A percentile compares a stretch with the other conserved stretches of the same genome.
Conservation (phyloP, 2,113 vertebrate genomes). For the Danionella cerebrum region DNA sequence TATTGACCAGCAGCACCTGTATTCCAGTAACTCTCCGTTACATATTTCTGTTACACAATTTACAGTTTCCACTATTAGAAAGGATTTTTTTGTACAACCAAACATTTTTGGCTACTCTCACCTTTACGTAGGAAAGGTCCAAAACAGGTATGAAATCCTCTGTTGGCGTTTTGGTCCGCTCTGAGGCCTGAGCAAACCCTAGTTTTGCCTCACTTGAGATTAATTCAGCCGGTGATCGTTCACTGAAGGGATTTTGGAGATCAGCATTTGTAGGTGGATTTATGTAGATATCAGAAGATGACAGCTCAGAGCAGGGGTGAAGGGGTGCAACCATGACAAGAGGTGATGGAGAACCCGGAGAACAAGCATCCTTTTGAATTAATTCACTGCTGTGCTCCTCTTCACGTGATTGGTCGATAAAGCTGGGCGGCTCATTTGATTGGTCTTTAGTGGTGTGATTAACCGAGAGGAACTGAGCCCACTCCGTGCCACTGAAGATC, state of each 20-base stretch:
- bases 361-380: slow-evolving; percentile 6
- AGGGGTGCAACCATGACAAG: no score
- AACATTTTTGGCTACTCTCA: neutral
- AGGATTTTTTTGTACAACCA: neutral
- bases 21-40: no score
- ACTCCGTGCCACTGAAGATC: slow-evolving; percentile 57
- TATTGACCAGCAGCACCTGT: no score
- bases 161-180: neutral
- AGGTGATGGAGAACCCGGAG: no score
- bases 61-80: no score
- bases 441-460: neutral
- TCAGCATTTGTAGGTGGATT: neutral
- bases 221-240: neutral
- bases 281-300: neutral
- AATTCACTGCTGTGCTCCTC: neutral
- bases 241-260: no score
- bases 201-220: neutral
- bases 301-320: no score
- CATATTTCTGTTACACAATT: no score
- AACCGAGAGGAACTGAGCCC: slow-evolving; percentile 54
- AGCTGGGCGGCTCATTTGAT: neutral
- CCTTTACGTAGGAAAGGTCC: slow-evolving; percentile 30
- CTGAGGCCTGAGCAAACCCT: neutral
- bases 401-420: slow-evolving; percentile 6
- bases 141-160: neutral